Evolutionary conservation across 2,113 vertebrate genomes (phyloP), one percentile per base, ranked within the genome.

Genomic region (Acinonyx jubatus): DNA sequence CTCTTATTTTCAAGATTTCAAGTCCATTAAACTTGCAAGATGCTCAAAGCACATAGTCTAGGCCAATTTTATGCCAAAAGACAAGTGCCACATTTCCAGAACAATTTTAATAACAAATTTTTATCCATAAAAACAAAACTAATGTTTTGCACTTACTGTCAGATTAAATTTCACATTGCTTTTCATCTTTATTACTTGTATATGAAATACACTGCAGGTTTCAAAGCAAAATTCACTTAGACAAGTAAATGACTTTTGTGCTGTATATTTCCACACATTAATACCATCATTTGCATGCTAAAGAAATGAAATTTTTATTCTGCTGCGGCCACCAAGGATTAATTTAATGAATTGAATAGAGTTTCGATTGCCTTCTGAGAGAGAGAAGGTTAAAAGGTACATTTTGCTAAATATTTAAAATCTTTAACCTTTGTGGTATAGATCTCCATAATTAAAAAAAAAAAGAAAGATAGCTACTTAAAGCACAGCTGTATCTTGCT

Each of bases 401-500:
- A 98, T 98, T 98, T 98, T 98, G 71, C 95, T 99, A 98, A 98
- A 98, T 98, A 98, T 99, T 99, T 99, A 98, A 99, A 98, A 95
- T 98, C 92, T 98, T 98, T 98, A 98, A 96, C 90, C 93, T 98
- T 98, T 98, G 94, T 90, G 2, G 65, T 96, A 74, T 94, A 92
- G 89, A 98, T 91, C 84, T 79, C 95, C 80, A 91, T 96, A 91
- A 98, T 97, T 97, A 71, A 38, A 78, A 57, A 81, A 81, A 81
- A 86, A 93, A 92, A 84, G 73, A 5, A 0, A 74, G 80, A 74
- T 18, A 89, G 36, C 15, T 95, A 95, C 21, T 94, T 6, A 96
- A 15, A 96, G 31, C 14, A 95, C 78, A 96, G 41, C 57, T 97
- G 87, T 73, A 97, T 84, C 89, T 98, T 95, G 16, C 82, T 97